Evolutionary conservation across 1,140 invertebrate genomes (phyloP), one percentile per base, ranked within the genome.

Genomic region (Eurosta solidaginis): DNA sequence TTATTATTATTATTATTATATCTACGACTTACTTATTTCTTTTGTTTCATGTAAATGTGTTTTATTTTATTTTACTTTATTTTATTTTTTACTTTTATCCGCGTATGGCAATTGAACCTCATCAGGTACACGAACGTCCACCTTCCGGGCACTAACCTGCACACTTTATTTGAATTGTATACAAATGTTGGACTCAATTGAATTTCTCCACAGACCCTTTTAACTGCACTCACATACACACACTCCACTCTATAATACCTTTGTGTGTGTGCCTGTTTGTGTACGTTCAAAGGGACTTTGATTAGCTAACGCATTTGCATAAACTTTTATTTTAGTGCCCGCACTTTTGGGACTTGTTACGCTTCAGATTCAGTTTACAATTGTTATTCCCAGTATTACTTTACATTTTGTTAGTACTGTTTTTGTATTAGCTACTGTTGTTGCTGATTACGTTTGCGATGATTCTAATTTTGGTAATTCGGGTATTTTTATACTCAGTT

Each of bases 311-410:
- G 50, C 77, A 78, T 78, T 78, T 78, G 78, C 78, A 78, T 78
- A 75, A 78, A 78, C 73, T 78, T 78, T 78, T 78, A 78, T 78
- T 78, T 75, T 54, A 76, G 73, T 52, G 73, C 78, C 50, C 78
- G 76, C 78, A n/a, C n/a, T n/a, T 78, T 78, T 78, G 78, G 78
- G 78, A 78, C 74, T 78, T 75, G 78, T 78, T 74, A 74, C 77
- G 47, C 77, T 74, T 78, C 74, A 47, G 77, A 74, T 78, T 44
- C 33, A 27, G 59, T 68, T 68, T 68, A 68, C 59, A 68, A 68
- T 68, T 68, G 59, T 68, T 68, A 68, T 40, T 40, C 36, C 6
- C 25, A 42, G 33, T 68, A 68, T 40, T 68, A 29, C 54, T 33
- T 4, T 59, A n/a, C n/a, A n/a, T 63, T 63, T 17, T 22, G 4